Evolutionary conservation across 2,797 vertebrate species (phyloP), one percentile per base, ranked within the genome.

Genomic region (Ctenosaura bakeri): DNA sequence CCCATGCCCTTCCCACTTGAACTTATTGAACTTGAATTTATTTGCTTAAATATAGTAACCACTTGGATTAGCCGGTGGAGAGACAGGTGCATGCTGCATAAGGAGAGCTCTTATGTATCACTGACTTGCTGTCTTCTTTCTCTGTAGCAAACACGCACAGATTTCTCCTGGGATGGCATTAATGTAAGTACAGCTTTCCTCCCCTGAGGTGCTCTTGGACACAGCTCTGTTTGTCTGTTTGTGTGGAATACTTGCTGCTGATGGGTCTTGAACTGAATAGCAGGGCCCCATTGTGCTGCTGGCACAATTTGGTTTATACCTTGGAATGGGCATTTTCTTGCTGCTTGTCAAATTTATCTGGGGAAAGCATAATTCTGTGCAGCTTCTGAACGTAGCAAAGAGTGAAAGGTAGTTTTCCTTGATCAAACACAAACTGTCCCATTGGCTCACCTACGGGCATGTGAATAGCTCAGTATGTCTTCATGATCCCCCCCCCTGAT

Each of bases 111-210:
- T 77, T 71, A 88, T 74, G 32, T 90, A 83, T 1, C 1, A 0
- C 79, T 96, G 84, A 95, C 4, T 0, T 18, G 38, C 62, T 92
- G 42, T 94, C 94, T 93, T 96, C 96, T 96, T 95, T 94, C 95
- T 95, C 97, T 97, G 97, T 97, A 99, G 99, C 98, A 99, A 98
- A 98, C 98, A 95, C 98, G 98, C 96, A 99, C 99, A 89, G 96
- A 99, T 97, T 97, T 99, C 96, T 99, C 99, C 98, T 99, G 99
- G 99, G 97, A 98, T 94, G 97, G 97, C 93, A 98, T 99, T 97
- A 99, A 99, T 96, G 98, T 98, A 94, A 95, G 97, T 98, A 97
- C 90, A 86, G 0, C 0, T 73, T 24, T 77, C 9, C 16, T 0
- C 26, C 22, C 29, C 0, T 66, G 46, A 83, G 50, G 50, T 29